These are phyloP conservation scores for Amiota communis DNA, from an alignment of 2,888 invertebrate species.

Conservation along the genomic window DNA sequence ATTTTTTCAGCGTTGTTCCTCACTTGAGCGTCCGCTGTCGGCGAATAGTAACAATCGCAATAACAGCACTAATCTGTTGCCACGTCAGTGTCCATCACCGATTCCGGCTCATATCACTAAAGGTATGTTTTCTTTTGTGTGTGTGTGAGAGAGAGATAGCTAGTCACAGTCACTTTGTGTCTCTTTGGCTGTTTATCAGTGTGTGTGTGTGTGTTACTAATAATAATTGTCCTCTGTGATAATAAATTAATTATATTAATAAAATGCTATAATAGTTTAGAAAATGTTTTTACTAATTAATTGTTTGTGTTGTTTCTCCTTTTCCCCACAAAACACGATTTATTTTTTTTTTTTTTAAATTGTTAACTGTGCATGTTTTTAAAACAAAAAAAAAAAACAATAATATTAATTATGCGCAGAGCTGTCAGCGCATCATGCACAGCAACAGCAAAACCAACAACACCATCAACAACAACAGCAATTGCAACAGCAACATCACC, in stretches of 20 bases:
- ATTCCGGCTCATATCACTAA: slow-evolving; percentile 85
- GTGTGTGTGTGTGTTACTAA: background rate
- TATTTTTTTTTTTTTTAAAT: slow-evolving; percentile 13
- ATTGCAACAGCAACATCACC: slow-evolving; percentile 55
- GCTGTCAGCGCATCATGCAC: slow-evolving; percentile 70
- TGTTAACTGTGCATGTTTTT: slow-evolving; percentile 53
- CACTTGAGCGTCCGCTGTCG: slow-evolving; percentile 85
- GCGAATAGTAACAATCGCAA: slow-evolving; percentile 74
- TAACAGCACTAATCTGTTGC: slow-evolving; percentile 70
- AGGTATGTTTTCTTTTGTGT: slow-evolving; percentile 74
- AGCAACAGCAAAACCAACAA: slow-evolving; percentile 46
- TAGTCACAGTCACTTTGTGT: slow-evolving; percentile 21
- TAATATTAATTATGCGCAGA: slow-evolving; percentile 52
- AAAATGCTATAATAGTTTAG: background rate
- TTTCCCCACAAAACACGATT: slow-evolving; percentile 32
- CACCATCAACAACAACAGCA: slow-evolving; percentile 51
- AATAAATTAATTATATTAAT: background rate
- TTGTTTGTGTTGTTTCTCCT: slow-evolving; percentile 46
- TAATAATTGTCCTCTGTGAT: too few species aligned
- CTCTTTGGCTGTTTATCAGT: slow-evolving; percentile 24
- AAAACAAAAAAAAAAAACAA: slow-evolving; percentile 44
- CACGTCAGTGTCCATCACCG: slow-evolving; percentile 79
- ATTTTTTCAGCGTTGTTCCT: slow-evolving; percentile 82
- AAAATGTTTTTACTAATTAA: slow-evolving; percentile 53
- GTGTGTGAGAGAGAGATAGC: too few species aligned